These are phyloP conservation scores for Zosterops hypoxanthus DNA, from an alignment of 2,113 vertebrate genomes.

Conservation along the genomic window DNA sequence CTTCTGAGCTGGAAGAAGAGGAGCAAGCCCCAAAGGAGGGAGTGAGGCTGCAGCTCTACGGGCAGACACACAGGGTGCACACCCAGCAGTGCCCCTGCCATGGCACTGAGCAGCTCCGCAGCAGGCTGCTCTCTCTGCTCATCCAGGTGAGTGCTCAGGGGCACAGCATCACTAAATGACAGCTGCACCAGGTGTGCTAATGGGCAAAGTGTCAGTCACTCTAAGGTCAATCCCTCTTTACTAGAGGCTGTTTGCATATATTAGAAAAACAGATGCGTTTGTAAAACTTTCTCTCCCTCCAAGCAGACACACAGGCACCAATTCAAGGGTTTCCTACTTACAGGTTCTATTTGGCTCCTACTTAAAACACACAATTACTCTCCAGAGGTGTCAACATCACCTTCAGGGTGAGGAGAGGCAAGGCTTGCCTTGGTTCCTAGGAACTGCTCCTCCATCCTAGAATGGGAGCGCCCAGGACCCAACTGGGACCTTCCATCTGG, in stretches of 20 bases:
- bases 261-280: neutral
- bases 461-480: neutral
- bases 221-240: neutral
- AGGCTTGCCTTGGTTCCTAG: neutral
- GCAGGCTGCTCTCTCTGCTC: neutral
- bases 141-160: neutral
- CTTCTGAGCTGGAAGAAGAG: neutral
- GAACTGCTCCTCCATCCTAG: neutral
- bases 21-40: neutral
- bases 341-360: neutral
- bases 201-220: neutral
- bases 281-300: neutral
- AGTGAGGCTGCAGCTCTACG: conserved; percentile 42
- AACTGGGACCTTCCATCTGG: neutral
- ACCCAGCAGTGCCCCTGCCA: neutral
- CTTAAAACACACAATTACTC: neutral
- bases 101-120: neutral
- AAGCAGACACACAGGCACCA: neutral
- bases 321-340: neutral
- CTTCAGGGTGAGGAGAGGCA: neutral
- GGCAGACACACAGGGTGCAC: neutral
- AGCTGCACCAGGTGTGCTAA: neutral
- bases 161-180: accelerated
- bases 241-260: neutral
- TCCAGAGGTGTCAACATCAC: neutral